Evolutionary conservation across 2,113 vertebrate genomes (phyloP), one percentile per base, ranked within the genome.

Genomic region (Halichoeres trimaculatus): DNA sequence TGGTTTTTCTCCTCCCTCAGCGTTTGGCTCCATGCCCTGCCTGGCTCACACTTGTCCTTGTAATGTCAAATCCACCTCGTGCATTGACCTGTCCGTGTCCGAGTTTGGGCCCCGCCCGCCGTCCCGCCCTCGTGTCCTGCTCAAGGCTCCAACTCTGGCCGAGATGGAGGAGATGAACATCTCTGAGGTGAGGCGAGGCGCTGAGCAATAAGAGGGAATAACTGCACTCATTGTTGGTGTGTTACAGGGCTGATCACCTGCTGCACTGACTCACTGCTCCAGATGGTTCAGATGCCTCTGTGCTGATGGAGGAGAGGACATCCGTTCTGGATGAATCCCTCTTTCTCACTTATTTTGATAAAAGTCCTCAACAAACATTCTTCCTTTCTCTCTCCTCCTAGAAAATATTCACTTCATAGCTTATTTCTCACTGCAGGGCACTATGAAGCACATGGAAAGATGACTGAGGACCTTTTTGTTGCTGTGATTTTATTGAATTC

Each of bases 91-190:
- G 81, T 96, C 96, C 0, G 3, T 86, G 19, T 48, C 80, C 0
- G 94, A 93, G 0, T 35, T 48, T 0, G 81, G 85, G 8, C 6
- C 85, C 3, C 24, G 54, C 1, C 74, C 62, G 0, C 82, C 73
- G 0, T 72, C 92, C 0, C 94, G 97, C 40, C 96, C 95, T 0
- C 94, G 96, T 0, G 71, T 98, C 64, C 90, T 98, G 57, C 95
- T 99, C 23, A 99, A 98, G 85, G 98, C 97, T 0, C 98, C 98
- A 4, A 99, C 98, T 0, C 91, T 99, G 86, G 97, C 95, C 0
- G 98, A 99, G 90, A 97, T 99, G 97, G 98, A 99, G 71, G 97
- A 98, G 92, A 98, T 99, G 98, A 96, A 90, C 81, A 69, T 95
- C 5, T 98, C 95, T 0, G 97, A 98, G 96, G 98, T 95, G 80